phyloP scores from a whole-genome alignment of 1,140 invertebrate genomes.

The Brachystomella parvula region DNA sequence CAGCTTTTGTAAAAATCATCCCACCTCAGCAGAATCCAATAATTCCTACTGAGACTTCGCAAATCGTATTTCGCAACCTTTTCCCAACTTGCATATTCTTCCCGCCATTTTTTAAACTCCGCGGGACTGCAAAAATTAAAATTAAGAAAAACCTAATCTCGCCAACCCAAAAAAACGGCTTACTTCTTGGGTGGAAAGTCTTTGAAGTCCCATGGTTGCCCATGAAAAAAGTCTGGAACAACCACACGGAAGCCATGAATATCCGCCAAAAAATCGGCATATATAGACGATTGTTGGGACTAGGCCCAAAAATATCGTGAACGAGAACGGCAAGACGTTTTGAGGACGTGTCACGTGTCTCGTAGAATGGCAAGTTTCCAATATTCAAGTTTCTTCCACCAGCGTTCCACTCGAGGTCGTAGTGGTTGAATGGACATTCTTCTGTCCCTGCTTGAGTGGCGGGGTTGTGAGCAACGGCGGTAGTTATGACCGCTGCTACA shows the following conservation, averaged over 20 bases:
- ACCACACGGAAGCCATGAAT: constrained; percentile 24
- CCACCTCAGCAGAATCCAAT: constrained; percentile 38
- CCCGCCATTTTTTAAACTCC: constrained; percentile 7
- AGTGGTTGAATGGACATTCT: not conserved
- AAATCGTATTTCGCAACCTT: constrained; percentile 23
- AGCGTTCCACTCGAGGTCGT: not conserved
- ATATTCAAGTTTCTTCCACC: not conserved
- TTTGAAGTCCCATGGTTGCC: not conserved
- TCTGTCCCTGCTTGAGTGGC: too few relatives aligned
- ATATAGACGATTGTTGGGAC: constrained; percentile 21
- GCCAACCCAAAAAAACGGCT: not conserved
- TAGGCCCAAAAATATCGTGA: constrained; percentile 31
- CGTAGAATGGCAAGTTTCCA: not conserved
- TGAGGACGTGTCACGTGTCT: not conserved
- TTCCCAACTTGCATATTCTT: constrained; percentile 12
- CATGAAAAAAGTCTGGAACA: constrained; percentile 33
- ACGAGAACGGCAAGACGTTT: too few relatives aligned
- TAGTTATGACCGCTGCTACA: too few relatives aligned
- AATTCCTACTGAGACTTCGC: constrained; percentile 27
- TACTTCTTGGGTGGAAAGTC: constrained; percentile 11
- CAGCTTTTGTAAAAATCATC: constrained; percentile 24
- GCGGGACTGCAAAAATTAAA: constrained; percentile 7
- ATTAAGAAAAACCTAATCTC: too few relatives aligned
- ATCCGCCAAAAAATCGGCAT: constrained; percentile 28
- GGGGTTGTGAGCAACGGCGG: too few relatives aligned